Base-by-base conservation (phyloP, 2,797 vertebrate species). In the Poliocrania exsul region DNA sequence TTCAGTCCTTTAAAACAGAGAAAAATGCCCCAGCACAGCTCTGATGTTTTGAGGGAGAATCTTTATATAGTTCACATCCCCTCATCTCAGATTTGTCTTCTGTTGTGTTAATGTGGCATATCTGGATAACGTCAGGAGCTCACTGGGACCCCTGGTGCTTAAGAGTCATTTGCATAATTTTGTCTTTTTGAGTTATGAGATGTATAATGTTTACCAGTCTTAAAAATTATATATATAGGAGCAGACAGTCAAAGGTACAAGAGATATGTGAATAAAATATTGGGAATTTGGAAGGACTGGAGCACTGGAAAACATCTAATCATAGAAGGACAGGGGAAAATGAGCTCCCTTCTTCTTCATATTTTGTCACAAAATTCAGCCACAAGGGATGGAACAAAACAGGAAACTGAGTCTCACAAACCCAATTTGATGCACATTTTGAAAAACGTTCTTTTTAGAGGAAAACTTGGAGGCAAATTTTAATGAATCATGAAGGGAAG, bases 81-180 rank as follows among this genome's bases (percentile, higher is more conserved):
- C 35, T 86, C 28, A 2, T 58, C 70, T 86, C 61, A 75, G 50
- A 29, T 65, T 91, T 87, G 86, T 49, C 85, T 87, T 95, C 81
- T 80, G 16, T 60, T 94, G 62, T 85, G 93, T 38, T 91, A 92
- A 85, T 89, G 81, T 75, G 67, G 21, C 71, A 44, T 92, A 71
- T 87, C 74, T 70, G 31, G 82, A 11, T 85, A 87, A 87, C 66
- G 74, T 87, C 89, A 85, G 93, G 64, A 80, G 64, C 84, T 82
- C 67, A 37, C 60, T 54, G 25, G 78, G 44, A 86, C 69, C 73
- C 8, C 5, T 50, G 29, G 26, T 78, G 72, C 84, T 70, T 78
- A 60, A 74, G 49, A 94, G 9, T 29, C 5, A 70, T 95, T 93
- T 94, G 56, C 92, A 91, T 94, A 70, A 69, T 90, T 46, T 88